Evolutionary conservation across 2,113 vertebrate genomes (phyloP).

Genomic region (Perca fluviatilis): DNA sequence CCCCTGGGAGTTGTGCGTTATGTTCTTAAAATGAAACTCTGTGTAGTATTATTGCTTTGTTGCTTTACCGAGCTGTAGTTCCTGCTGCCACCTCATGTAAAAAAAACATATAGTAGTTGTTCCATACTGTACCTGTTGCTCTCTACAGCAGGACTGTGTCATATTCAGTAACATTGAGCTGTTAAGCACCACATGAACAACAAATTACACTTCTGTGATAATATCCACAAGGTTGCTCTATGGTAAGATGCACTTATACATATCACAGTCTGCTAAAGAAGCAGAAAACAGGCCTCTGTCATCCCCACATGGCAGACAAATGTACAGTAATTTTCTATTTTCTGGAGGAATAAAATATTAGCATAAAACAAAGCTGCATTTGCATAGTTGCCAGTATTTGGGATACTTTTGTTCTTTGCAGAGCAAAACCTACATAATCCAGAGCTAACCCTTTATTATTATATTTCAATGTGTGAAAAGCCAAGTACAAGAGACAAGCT

Average conservation of each 20-base stretch:
- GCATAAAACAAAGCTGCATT: slow-evolving; percentile 30
- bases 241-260: neutral
- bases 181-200: neutral
- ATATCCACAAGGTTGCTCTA: slow-evolving; percentile 3
- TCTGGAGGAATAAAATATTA: slow-evolving; percentile 7
- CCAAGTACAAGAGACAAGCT: slow-evolving; percentile 12
- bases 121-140: slow-evolving; percentile 1
- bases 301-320: slow-evolving; percentile 7
- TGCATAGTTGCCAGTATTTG: slow-evolving; percentile 19
- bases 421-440: slow-evolving; percentile 50
- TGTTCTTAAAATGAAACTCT: slow-evolving; percentile 47
- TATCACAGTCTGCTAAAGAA: neutral
- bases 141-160: neutral
- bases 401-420: slow-evolving; percentile 44
- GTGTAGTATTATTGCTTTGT: slow-evolving; percentile 13
- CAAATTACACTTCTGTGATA: neutral
- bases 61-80: slow-evolving; percentile 7
- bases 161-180: neutral
- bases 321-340: neutral
- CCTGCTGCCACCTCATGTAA: slow-evolving; percentile 1
- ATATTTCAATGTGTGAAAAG: slow-evolving; percentile 9
- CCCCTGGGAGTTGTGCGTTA: slow-evolving; percentile 41
- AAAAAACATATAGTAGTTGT: neutral
- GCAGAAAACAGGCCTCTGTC: neutral
- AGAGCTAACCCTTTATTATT: slow-evolving; percentile 9